Evolutionary conservation across 2,113 vertebrate species (phyloP).

Genomic region (Oryzias curvinotus): DNA sequence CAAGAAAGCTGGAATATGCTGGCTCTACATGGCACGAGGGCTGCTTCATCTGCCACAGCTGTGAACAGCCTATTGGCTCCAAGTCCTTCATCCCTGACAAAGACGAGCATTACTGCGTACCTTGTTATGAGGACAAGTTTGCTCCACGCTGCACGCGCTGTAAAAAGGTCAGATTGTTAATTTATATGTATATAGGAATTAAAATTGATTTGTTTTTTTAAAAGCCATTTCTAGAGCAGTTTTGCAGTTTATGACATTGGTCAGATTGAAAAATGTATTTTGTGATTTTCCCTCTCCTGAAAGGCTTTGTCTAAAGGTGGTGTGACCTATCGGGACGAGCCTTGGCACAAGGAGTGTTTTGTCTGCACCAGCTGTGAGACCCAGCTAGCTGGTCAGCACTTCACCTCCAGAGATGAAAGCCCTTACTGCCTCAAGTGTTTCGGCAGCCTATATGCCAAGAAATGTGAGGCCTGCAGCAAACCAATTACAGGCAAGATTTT

Average conservation of each 20-base stretch:
- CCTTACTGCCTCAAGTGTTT: conserved; percentile 97
- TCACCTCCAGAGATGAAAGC: conserved; percentile 94
- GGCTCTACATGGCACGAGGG: conserved; percentile 96
- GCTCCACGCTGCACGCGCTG: conserved; percentile 95
- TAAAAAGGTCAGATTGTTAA: conserved; percentile 84
- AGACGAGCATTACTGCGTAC: conserved; percentile 94
- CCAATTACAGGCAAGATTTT: conserved; percentile 89
- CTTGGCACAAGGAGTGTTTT: conserved; percentile 98
- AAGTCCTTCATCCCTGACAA: conserved; percentile 98
- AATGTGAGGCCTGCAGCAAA: conserved; percentile 92
- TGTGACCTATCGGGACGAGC: conserved; percentile 96
- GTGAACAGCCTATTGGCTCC: conserved; percentile 94
- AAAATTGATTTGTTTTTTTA: background rate
- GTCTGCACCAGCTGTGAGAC: conserved; percentile 92
- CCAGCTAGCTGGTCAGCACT: conserved; percentile 95
- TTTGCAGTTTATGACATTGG: background rate
- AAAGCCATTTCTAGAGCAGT: background rate
- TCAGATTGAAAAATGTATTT: background rate
- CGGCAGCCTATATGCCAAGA: conserved; percentile 94
- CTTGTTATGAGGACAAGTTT: conserved; percentile 97
- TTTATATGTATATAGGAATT: background rate
- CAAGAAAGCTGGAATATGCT: conserved; percentile 93
- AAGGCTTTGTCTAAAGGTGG: conserved; percentile 96
- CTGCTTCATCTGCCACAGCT: conserved; percentile 96
- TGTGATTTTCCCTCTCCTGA: conserved; percentile 35